These are phyloP conservation scores for Atethmia centrago DNA, from an alignment of 2,888 invertebrate species.

Conservation along the genomic window DNA sequence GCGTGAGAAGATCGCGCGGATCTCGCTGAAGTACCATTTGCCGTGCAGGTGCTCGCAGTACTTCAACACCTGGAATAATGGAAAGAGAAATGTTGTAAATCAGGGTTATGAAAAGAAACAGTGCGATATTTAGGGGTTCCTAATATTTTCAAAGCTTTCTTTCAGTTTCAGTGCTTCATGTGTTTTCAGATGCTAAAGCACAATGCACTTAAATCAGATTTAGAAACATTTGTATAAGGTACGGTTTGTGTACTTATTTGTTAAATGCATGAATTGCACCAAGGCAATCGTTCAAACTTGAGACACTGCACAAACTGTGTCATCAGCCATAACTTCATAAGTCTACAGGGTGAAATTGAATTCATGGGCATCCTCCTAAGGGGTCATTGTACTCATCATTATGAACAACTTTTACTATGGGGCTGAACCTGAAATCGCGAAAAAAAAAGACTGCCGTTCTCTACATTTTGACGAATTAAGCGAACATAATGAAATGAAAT, in stretches of 20 bases:
- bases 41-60: conserved; percentile 99
- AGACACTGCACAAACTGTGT: neutral
- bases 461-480: too few species aligned
- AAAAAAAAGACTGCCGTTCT: too few species aligned
- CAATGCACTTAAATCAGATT: neutral
- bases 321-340: too few species aligned
- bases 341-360: too few species aligned
- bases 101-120: neutral
- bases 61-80: conserved; percentile 94
- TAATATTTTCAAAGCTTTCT: neutral
- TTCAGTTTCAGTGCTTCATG: neutral
- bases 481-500: too few species aligned
- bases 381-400: too few species aligned
- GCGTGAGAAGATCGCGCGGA: conserved; percentile 99
- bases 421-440: too few species aligned
- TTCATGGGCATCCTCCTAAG: too few species aligned
- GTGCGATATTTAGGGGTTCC: neutral
- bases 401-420: too few species aligned
- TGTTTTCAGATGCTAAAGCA: neutral
- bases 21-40: conserved; percentile 99
- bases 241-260: too few species aligned
- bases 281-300: neutral
- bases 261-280: neutral
- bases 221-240: too few species aligned
- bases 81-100: neutral